A percentile compares a stretch with the other conserved stretches of the same genome.
Conservation (phyloP, 2,888 invertebrate genomes). For the Muscina levida region DNA sequence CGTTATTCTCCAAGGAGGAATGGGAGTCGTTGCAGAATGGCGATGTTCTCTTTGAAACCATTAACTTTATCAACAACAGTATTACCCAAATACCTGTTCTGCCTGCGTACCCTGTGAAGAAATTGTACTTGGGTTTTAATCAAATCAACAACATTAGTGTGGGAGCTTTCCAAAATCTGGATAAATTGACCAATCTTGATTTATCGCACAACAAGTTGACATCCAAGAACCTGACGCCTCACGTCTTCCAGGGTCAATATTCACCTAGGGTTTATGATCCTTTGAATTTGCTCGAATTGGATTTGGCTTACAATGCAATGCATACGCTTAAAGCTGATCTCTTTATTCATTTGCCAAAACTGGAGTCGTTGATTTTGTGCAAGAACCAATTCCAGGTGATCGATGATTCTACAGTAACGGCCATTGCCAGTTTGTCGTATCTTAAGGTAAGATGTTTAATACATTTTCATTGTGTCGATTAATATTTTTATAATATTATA, state of each 20-base stretch:
- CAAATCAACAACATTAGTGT: slow-evolving; percentile 83
- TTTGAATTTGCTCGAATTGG: slow-evolving; percentile 72
- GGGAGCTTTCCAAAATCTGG: slow-evolving; percentile 84
- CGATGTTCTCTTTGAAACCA: slow-evolving; percentile 72
- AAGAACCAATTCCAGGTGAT: slow-evolving; percentile 87
- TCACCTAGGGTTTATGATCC: slow-evolving; percentile 71
- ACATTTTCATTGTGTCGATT: slow-evolving; percentile 52
- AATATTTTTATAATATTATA: too few relatives aligned
- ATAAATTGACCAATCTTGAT: slow-evolving; percentile 84
- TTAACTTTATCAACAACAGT: slow-evolving; percentile 75
- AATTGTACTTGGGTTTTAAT: slow-evolving; percentile 84
- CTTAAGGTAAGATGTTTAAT: slow-evolving; percentile 82
- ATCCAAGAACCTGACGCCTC: slow-evolving; percentile 82
- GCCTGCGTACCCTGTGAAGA: slow-evolving; percentile 80
- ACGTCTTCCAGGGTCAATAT: slow-evolving; percentile 84
- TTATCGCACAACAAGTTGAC: slow-evolving; percentile 86
- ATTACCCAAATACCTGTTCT: slow-evolving; percentile 78
- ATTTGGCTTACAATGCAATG: slow-evolving; percentile 86
- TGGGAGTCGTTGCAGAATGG: slow-evolving; percentile 80
- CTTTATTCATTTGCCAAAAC: slow-evolving; percentile 87
- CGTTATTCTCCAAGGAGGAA: slow-evolving; percentile 81
- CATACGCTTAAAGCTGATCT: slow-evolving; percentile 86
- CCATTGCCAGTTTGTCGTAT: slow-evolving; percentile 84
- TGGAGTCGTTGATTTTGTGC: slow-evolving; percentile 85
- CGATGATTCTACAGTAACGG: slow-evolving; percentile 83